Evolutionary conservation across 2,113 vertebrate genomes (phyloP).

Genomic region (Trogon melanurus): DNA sequence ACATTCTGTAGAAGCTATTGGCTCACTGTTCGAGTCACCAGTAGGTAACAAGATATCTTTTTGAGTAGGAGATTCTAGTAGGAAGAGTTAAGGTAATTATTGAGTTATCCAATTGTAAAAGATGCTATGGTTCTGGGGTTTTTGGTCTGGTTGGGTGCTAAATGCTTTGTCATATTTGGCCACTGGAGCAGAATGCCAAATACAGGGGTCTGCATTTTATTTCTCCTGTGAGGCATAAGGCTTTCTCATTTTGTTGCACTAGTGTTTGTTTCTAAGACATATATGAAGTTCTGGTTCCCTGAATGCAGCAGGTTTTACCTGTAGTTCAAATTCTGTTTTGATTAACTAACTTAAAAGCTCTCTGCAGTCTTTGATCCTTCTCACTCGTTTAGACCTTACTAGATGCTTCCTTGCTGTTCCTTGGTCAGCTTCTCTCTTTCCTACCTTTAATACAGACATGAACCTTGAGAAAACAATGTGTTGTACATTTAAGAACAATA

Average conservation of each 20-base stretch:
- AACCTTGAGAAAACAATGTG: not conserved
- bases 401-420: not conserved
- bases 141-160: no score
- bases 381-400: no score
- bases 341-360: not conserved
- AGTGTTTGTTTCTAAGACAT: not conserved
- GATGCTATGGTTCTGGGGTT: not conserved
- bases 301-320: not conserved
- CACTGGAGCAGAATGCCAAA: not conserved
- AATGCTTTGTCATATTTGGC: not conserved
- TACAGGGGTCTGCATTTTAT: not conserved
- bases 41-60: not conserved
- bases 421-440: not conserved
- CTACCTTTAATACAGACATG: not conserved
- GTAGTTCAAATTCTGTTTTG: not conserved
- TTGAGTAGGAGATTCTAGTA: not conserved
- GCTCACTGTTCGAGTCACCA: not conserved
- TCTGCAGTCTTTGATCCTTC: not conserved
- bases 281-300: not conserved
- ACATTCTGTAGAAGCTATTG: rapidly evolving
- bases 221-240: not conserved
- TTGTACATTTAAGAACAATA: not conserved
- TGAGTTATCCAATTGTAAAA: not conserved
- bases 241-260: not conserved
- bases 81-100: not conserved